phyloP scores from a whole-genome alignment of 2,113 vertebrate species.

The Montifringilla adamsi region DNA sequence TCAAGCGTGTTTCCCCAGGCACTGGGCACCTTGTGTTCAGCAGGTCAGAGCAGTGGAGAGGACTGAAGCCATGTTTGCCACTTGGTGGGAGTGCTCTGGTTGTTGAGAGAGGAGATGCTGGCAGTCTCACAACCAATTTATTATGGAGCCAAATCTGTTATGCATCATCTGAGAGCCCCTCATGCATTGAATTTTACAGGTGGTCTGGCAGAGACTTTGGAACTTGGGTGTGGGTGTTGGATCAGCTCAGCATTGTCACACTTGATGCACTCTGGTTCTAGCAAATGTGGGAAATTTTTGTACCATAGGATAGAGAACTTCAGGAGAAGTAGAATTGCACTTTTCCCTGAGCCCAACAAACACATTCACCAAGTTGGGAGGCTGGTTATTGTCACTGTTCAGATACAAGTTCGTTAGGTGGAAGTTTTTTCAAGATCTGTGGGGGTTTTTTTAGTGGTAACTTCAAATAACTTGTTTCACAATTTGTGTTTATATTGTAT shows the following conservation, averaged over 20 bases:
- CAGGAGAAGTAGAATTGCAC: background rate
- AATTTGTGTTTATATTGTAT: background rate
- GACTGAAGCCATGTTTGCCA: background rate
- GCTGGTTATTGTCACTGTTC: background rate
- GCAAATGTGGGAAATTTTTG: background rate
- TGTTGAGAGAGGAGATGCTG: background rate
- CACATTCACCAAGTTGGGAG: background rate
- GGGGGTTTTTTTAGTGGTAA: background rate
- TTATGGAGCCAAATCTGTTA: background rate
- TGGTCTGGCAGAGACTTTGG: background rate
- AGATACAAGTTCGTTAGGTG: background rate
- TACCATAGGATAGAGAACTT: background rate
- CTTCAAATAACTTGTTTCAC: background rate
- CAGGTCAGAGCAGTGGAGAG: background rate
- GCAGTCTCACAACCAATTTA: background rate
- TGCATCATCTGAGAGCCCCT: background rate
- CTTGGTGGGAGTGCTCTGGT: background rate
- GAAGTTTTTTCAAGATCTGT: background rate
- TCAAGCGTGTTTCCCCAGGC: background rate
- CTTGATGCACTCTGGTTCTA: background rate
- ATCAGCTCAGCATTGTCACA: background rate
- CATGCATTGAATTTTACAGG: fast-evolving
- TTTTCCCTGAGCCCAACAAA: background rate
- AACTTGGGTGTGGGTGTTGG: background rate
- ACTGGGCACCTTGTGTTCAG: background rate